A percentile compares a stretch with the other conserved stretches of the same genome.
Evolutionary conservation across 2,797 vertebrate species (phyloP).

Genomic region (Gila robusta): DNA sequence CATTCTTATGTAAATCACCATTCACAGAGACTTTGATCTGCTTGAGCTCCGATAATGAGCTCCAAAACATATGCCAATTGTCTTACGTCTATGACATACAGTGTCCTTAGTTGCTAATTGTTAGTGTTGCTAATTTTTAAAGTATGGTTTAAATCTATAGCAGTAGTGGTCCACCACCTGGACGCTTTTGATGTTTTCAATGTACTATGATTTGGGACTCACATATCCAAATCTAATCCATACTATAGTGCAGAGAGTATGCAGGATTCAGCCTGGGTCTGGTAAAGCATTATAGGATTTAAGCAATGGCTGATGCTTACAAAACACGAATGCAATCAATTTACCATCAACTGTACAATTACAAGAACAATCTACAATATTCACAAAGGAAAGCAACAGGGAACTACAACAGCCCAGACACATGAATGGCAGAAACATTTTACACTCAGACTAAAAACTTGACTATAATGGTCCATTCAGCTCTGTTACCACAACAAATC

Average conservation of each 20-base stretch:
- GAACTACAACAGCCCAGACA: not conserved
- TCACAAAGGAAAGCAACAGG: not conserved
- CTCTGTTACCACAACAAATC: constrained; percentile 16
- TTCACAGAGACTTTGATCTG: not conserved
- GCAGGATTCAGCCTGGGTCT: not conserved
- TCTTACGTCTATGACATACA: too few relatives aligned
- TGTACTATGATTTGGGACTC: not conserved
- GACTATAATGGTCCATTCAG: constrained; percentile 4
- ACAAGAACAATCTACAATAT: not conserved
- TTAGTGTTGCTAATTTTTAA: not conserved
- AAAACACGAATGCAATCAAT: not conserved
- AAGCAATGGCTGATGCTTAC: not conserved
- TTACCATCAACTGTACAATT: not conserved
- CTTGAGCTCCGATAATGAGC: not conserved
- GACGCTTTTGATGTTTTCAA: not conserved
- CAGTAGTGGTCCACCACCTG: not conserved
- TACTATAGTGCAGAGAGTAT: not conserved
- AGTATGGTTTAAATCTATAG: not conserved
- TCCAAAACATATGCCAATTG: not conserved
- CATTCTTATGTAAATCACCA: not conserved
- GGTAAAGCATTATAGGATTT: not conserved
- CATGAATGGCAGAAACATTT: constrained; percentile 3
- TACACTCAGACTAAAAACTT: not conserved
- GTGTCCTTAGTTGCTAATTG: not conserved
- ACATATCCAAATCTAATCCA: not conserved